These are phyloP conservation scores for Syngnathus floridae DNA, from an alignment of 2,113 vertebrate species.

Conservation along the genomic window DNA sequence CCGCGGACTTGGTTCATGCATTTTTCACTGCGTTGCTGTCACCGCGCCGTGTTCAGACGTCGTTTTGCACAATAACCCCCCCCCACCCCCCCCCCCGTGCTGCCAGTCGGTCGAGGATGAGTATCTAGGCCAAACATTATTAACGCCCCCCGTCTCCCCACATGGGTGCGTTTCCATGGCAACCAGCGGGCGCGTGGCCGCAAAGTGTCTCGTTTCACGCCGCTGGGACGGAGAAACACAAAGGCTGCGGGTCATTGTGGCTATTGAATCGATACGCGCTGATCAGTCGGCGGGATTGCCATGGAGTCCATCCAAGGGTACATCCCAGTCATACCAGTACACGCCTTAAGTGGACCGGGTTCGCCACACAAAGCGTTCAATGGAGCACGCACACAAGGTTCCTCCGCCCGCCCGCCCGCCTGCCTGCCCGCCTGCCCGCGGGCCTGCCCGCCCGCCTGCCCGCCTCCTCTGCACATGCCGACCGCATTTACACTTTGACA, in stretches of 20 bases:
- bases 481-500: not conserved
- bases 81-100: constrained; percentile 30
- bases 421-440: no score
- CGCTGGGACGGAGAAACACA: constrained; percentile 22
- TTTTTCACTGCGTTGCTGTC: constrained; percentile 52
- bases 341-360: constrained; percentile 27
- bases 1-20: constrained; percentile 56
- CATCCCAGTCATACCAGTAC: constrained; percentile 4
- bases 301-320: constrained; percentile 44
- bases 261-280: constrained; percentile 44
- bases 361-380: constrained; percentile 18
- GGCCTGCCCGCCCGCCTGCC: no score
- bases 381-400: constrained; percentile 1
- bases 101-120: constrained; percentile 44
- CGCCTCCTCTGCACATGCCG: no score
- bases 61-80: constrained; percentile 41
- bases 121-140: constrained; percentile 66
- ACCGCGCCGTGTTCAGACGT: constrained; percentile 43
- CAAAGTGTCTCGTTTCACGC: constrained; percentile 39
- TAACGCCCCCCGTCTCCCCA: constrained; percentile 43
- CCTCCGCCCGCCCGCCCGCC: no score
- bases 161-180: constrained; percentile 63
- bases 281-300: constrained; percentile 44
- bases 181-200: constrained; percentile 52
- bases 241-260: not conserved